A percentile compares a stretch with the other conserved stretches of the same genome.
Evolutionary conservation across 2,797 vertebrate genomes (phyloP).

Genomic region (Adrianichthys oophorus): DNA sequence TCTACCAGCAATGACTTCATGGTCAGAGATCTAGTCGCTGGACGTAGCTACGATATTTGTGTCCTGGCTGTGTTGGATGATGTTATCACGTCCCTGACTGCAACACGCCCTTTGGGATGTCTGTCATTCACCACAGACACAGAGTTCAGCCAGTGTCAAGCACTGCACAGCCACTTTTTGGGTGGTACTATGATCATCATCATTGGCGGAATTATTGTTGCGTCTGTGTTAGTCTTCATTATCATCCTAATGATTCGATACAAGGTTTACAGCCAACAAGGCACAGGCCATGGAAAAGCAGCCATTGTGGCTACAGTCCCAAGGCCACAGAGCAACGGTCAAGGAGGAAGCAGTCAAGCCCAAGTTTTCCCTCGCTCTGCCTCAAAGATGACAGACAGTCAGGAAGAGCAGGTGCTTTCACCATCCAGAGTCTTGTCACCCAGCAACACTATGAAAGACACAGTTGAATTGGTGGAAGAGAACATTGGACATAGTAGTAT

Average conservation of each 20-base stretch:
- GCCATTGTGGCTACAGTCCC: slow-evolving; percentile 48
- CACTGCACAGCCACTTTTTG: slow-evolving; percentile 87
- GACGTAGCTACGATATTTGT: slow-evolving; percentile 85
- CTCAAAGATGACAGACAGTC: slow-evolving; percentile 79
- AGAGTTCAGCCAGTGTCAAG: slow-evolving; percentile 84
- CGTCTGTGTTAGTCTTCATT: slow-evolving; percentile 92
- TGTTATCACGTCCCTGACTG: slow-evolving; percentile 84
- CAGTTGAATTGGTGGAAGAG: slow-evolving; percentile 76
- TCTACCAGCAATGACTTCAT: slow-evolving; percentile 88
- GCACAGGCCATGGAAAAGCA: slow-evolving; percentile 75
- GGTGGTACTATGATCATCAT: slow-evolving; percentile 95
- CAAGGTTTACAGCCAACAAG: slow-evolving; percentile 88
- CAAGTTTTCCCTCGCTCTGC: slow-evolving; percentile 72
- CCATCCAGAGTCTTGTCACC: slow-evolving; percentile 63
- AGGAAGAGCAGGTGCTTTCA: slow-evolving; percentile 66
- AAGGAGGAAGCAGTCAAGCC: slow-evolving; percentile 61
- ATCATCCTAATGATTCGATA: slow-evolving; percentile 95
- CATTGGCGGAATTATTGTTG: slow-evolving; percentile 95
- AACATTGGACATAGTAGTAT: slow-evolving; percentile 58
- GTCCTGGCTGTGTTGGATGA: slow-evolving; percentile 89
- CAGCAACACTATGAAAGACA: slow-evolving; percentile 72
- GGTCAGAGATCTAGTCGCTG: slow-evolving; percentile 85
- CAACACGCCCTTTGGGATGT: slow-evolving; percentile 87
- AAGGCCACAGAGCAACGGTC: slow-evolving; percentile 73
- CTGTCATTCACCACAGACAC: slow-evolving; percentile 87